Percentiles rank a stretch among this genome's conserved stretches.
These are phyloP conservation scores for Ciconia boyciana DNA, from an alignment of 2,113 vertebrate genomes.

Conservation along the genomic window DNA sequence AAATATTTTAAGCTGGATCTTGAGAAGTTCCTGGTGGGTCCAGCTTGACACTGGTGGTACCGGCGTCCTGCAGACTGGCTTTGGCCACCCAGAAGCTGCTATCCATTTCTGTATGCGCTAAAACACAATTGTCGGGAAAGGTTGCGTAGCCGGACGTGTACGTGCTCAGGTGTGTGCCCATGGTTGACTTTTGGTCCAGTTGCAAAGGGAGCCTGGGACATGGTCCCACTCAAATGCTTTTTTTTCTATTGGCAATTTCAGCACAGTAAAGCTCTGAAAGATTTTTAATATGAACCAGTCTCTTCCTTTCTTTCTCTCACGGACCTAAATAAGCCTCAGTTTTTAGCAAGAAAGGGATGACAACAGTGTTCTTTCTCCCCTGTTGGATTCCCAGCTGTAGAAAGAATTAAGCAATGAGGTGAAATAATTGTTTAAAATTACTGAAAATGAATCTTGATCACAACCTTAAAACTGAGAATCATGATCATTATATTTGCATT, in stretches of 20 bases:
- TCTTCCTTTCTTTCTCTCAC: neutral
- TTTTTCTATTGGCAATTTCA: neutral
- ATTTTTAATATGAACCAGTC: neutral
- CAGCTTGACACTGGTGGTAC: neutral
- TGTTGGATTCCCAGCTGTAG: neutral
- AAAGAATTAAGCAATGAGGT: conserved; percentile 25
- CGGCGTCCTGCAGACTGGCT: neutral
- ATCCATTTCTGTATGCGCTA: neutral
- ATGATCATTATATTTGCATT: conserved; percentile 41
- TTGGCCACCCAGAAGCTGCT: neutral
- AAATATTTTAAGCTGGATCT: neutral
- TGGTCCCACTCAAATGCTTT: neutral
- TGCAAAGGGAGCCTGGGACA: neutral
- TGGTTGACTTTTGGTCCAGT: neutral
- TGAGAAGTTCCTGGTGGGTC: neutral
- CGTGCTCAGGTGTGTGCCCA: neutral
- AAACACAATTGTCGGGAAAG: neutral
- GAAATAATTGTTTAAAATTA: conserved; percentile 63
- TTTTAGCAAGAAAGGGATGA: neutral
- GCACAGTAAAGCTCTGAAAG: neutral
- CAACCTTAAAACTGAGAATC: neutral
- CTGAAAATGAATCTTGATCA: conserved; percentile 55
- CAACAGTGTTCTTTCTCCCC: neutral
- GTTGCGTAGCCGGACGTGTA: rapidly evolving
- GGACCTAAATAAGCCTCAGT: neutral